Evolutionary conservation across 1,140 invertebrate genomes (phyloP).

Genomic region (Hyles vespertilio): DNA sequence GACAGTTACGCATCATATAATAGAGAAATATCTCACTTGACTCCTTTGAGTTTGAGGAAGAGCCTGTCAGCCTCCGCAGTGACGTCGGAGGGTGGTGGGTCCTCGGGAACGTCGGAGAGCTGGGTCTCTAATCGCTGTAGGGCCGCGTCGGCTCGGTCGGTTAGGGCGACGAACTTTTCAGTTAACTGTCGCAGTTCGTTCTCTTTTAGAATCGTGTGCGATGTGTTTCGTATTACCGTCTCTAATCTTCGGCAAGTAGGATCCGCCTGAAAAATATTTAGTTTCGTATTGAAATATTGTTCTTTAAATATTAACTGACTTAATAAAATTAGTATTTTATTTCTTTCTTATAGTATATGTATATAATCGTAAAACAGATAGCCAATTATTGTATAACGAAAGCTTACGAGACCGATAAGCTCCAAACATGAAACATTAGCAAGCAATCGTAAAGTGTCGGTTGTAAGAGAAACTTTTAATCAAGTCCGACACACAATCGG

Average conservation of each 20-base stretch:
- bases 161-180: conserved; percentile 64
- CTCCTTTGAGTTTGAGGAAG: conserved; percentile 48
- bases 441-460: no score
- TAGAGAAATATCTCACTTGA: conserved; percentile 38
- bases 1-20: no score
- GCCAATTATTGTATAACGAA: no score
- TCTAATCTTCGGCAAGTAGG: conserved; percentile 54
- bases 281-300: no score
- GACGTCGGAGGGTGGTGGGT: conserved; percentile 39
- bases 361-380: no score
- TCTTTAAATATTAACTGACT: no score
- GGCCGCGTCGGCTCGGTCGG: conserved; percentile 59
- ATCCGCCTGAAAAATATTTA: conserved; percentile 34
- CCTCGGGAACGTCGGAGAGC: conserved; percentile 35
- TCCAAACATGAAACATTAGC: no score
- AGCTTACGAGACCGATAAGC: no score
- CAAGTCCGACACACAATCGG: no score
- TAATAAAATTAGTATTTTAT: no score
- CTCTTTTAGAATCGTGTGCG: conserved; percentile 48
- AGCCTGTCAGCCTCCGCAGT: conserved; percentile 53
- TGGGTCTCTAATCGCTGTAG: conserved; percentile 49
- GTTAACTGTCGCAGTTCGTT: conserved; percentile 62
- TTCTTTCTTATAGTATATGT: no score
- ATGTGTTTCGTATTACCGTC: conserved; percentile 48
- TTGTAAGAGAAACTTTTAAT: no score